Base-by-base conservation (phyloP, 53 echinoderm and acorn worm genomes). In the Stichopus horrens region DNA sequence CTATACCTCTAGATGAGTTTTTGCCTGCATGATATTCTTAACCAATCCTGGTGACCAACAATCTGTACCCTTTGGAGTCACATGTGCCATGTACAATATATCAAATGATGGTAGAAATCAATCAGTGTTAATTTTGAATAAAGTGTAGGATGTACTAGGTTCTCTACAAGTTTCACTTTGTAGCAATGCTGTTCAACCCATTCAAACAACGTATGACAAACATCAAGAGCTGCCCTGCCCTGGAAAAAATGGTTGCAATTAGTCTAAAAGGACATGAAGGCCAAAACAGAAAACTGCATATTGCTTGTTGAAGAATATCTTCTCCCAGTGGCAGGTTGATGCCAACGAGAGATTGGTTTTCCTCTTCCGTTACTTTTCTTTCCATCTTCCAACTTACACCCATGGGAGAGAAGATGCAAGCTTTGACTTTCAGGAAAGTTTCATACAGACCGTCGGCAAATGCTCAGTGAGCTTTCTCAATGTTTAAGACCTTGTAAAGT, bases 371-470 rank as follows among this genome's bases (percentile, higher is more conserved):
- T 22, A 83, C 57, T 83, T 59, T 83, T 57, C 83, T 83, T 83
- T 83, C 83, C 83, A 60, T 83, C 67, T 66, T 85, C 67, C 85
- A 85, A 14, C 85, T 67, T 65, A 23, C 65, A 65, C 52, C 65
- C 23, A 85, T 2, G 11, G 85, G 85, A 5, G 7, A n/a, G 55
- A 5, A 22, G 65, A 59, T 63, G 65, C 65, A 85, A 85, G 85
- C 67, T 67, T 85, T 85, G 85, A 65, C 85, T 66, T 57, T 85
- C 85, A 85, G 60, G 85, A 85, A 85, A 85, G 85, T 52, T 76
- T 71, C 1, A 59, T 9, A 37, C 37, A 37, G 37, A 37, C 37
- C 37, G 37, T 1, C 37, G 2, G 37, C 37, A 37, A 37, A 37
- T 37, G 37, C 0, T 37, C 37, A 37, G 37, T 37, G 37, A 37